Evolutionary conservation across 2,888 invertebrate species (phyloP), one percentile per base, ranked within the genome.

Genomic region (Hyposoter didymator): DNA sequence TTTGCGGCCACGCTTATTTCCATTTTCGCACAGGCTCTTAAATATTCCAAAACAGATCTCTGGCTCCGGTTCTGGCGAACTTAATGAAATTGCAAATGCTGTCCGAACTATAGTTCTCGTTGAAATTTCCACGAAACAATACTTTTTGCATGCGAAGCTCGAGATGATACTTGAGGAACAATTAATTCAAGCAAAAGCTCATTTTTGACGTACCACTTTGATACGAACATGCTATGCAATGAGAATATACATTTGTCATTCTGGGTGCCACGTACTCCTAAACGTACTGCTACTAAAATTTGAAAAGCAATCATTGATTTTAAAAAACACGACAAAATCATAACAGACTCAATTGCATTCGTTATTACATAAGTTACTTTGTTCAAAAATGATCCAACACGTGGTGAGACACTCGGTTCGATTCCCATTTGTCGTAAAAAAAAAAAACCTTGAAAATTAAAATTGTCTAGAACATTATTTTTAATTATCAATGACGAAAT

Each of bases 11-110:
- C 10, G 12, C 55, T 59, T 59, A 28, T 59, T 59, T 59, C 55
- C 59, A 59, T 59, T 59, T 59, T 59, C 59, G n/a, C 28, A 28
- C 28, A 28, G 28, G 14, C 14, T 28, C 59, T 28, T 69, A 45
- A 43, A 69, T 69, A 69, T 69, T 69, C 69, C 39, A 69, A 69
- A 69, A 69, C 69, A 69, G 45, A 69, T 69, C 45, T 28, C 69
- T 17, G 59, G 14, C 59, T 28, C 14, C 28, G 28, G 28, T 28
- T 28, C 28, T 59, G 28, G 14, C 22, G 28, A 22, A 59, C 28
- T 28, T 59, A 49, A 70, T 52, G 49, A 70, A 70, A 49, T 70
- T 70, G 70, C 17, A 32, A 70, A 70, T 19, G 32, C 10, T 35
- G 7, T 17, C 6, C 28, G 32, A 22, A 14, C 49, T 45, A 0